Conservation (phyloP, 2,797 vertebrate species). For the Mus caroli region DNA sequence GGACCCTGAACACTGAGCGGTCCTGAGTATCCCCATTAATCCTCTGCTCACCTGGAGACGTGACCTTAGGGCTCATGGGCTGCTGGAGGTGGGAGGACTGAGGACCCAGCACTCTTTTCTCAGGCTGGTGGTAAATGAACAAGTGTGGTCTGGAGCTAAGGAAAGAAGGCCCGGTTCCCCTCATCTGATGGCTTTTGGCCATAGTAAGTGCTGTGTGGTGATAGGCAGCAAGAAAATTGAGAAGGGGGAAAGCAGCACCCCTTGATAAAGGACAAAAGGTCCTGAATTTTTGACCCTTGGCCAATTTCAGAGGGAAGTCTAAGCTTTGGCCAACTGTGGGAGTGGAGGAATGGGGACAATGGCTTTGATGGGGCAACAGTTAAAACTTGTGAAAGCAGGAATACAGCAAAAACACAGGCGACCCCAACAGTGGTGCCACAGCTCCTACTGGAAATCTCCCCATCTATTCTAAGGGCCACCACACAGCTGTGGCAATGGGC, state of each 20-base stretch:
- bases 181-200: not conserved
- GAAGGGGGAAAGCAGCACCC: not conserved
- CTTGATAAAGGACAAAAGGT: not conserved
- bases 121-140: not conserved
- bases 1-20: not conserved
- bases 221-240: not conserved
- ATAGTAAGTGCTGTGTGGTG: not conserved
- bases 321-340: not conserved
- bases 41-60: not conserved
- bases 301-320: not conserved
- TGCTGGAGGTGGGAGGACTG: not conserved
- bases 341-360: not conserved
- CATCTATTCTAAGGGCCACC: not conserved
- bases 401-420: fast-evolving
- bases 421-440: not conserved
- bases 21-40: fast-evolving
- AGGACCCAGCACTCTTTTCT: too few relatives aligned
- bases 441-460: not conserved
- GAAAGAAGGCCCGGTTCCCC: not conserved
- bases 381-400: not conserved
- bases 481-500: not conserved
- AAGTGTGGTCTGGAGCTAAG: not conserved
- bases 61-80: not conserved
- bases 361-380: not conserved
- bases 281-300: not conserved